Evolutionary conservation across 2,888 invertebrate genomes (phyloP).

Genomic region (Anoplius nigerrimus): DNA sequence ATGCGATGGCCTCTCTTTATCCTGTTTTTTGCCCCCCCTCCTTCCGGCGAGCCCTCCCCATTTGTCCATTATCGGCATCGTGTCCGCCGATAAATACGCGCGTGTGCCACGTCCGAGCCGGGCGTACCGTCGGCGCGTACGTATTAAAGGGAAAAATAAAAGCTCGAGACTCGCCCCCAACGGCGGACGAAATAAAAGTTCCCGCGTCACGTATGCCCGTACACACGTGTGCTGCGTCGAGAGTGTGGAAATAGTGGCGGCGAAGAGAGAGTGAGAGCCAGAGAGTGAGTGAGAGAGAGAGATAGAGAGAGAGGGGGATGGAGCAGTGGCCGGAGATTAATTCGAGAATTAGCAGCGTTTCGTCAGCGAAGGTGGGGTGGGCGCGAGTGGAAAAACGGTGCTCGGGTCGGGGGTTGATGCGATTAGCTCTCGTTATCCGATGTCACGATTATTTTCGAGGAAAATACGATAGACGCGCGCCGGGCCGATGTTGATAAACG

Average conservation of each 20-base stretch:
- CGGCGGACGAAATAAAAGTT: slow-evolving; percentile 38
- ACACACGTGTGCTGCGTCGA: too few species aligned
- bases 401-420: slow-evolving; percentile 15
- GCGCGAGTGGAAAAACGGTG: too few species aligned
- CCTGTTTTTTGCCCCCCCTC: neutral
- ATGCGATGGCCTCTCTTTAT: neutral
- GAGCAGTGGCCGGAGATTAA: slow-evolving; percentile 21
- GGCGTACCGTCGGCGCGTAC: neutral
- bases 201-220: neutral
- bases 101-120: slow-evolving; percentile 8
- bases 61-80: slow-evolving; percentile 42
- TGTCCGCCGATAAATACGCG: slow-evolving; percentile 32
- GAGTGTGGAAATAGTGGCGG: too few species aligned
- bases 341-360: slow-evolving; percentile 32
- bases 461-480: neutral
- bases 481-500: neutral
- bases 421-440: slow-evolving; percentile 38
- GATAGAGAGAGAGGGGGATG: neutral
- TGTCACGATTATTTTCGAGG: slow-evolving; percentile 26
- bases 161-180: slow-evolving; percentile 19
- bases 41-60: neutral
- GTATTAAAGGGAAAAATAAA: neutral
- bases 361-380: neutral
- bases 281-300: slow-evolving; percentile 1
- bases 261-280: neutral